Evolutionary conservation across 2,113 vertebrate species (phyloP).

Genomic region (Crocuta crocuta): DNA sequence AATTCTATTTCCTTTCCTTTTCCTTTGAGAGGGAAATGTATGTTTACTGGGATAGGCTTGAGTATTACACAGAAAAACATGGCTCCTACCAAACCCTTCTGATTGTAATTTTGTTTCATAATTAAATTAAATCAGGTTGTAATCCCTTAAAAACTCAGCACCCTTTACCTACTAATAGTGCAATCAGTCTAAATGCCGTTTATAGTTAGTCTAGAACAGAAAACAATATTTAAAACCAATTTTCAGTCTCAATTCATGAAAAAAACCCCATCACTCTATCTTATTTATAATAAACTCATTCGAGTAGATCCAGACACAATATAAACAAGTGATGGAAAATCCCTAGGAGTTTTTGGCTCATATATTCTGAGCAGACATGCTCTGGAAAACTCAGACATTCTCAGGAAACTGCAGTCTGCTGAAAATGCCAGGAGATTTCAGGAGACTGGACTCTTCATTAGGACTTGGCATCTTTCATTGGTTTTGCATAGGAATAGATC

Average conservation of each 20-base stretch:
- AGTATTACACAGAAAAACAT: constrained; percentile 43
- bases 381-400: constrained; percentile 73
- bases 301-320: constrained; percentile 72
- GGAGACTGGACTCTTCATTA: constrained; percentile 60
- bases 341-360: constrained; percentile 75
- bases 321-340: constrained; percentile 81
- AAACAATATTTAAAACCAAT: constrained; percentile 80
- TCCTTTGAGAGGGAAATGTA: constrained; percentile 61
- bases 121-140: constrained; percentile 74
- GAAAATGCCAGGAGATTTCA: constrained; percentile 70
- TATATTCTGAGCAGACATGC: constrained; percentile 75
- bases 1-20: constrained; percentile 50
- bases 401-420: constrained; percentile 72
- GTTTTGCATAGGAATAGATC: constrained; percentile 43
- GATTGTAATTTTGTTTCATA: constrained; percentile 72
- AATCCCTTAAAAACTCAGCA: constrained; percentile 72
- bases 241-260: constrained; percentile 67
- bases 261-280: constrained; percentile 28
- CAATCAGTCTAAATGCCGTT: constrained; percentile 73
- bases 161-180: constrained; percentile 68
- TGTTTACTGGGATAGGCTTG: constrained; percentile 42
- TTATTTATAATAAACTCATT: constrained; percentile 80
- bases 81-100: constrained; percentile 56
- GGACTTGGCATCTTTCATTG: constrained; percentile 55
- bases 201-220: constrained; percentile 64